Evolutionary conservation across 2,888 invertebrate species (phyloP).

Genomic region (Polyploca ridens): DNA sequence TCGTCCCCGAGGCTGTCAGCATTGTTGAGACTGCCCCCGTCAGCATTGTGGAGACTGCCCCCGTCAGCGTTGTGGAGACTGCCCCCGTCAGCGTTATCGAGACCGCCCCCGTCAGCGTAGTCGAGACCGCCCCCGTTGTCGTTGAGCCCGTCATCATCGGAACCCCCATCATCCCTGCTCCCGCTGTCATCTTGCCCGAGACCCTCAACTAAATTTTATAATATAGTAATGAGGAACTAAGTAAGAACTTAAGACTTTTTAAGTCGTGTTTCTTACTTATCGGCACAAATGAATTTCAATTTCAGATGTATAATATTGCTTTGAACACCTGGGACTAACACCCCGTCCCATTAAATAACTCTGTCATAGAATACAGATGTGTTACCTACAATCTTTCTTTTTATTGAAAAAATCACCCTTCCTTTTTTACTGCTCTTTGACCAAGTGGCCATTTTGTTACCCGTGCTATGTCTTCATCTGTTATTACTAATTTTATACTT

Average conservation of each 20-base stretch:
- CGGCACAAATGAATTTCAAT: neutral
- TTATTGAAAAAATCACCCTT: neutral
- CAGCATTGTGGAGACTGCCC: slow-evolving; percentile 15
- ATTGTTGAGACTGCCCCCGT: slow-evolving; percentile 11
- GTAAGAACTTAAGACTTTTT: slow-evolving; percentile 7
- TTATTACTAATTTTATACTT: too few species aligned
- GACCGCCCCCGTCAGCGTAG: too few species aligned
- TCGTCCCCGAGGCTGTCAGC: slow-evolving; percentile 12
- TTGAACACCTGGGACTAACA: slow-evolving; percentile 6
- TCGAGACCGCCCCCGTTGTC: slow-evolving; percentile 23
- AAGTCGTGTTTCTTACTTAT: slow-evolving; percentile 7
- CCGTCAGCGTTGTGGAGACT: slow-evolving; percentile 14
- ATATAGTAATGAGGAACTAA: neutral
- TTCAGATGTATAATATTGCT: slow-evolving; percentile 8
- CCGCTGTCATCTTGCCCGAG: slow-evolving; percentile 21
- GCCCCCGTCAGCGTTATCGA: too few species aligned
- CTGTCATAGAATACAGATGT: neutral
- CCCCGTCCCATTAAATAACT: neutral
- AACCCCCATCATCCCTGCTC: slow-evolving; percentile 20
- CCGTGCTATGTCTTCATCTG: too few species aligned
- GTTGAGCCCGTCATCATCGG: slow-evolving; percentile 12
- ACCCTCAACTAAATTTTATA: slow-evolving; percentile 18
- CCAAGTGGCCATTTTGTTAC: too few species aligned
- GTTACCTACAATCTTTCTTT: neutral
- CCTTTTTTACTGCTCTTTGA: neutral